These are phyloP conservation scores for Rutilus rutilus DNA, from an alignment of 2,113 vertebrate species.

Conservation along the genomic window DNA sequence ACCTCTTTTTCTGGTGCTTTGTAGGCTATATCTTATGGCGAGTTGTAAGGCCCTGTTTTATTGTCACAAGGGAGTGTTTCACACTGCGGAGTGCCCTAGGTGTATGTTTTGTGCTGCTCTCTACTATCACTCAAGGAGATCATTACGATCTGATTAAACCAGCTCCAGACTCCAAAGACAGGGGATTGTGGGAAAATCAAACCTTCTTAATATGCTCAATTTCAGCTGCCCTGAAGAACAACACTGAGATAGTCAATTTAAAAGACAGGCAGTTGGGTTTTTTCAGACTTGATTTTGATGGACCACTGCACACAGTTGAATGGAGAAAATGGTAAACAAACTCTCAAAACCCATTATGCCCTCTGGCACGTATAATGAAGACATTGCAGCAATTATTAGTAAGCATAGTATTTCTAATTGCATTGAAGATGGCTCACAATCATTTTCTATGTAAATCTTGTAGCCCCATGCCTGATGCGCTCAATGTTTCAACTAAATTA, in stretches of 20 bases:
- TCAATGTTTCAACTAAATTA: constrained; percentile 22
- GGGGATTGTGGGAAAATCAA: constrained; percentile 52
- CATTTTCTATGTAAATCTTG: constrained; percentile 25
- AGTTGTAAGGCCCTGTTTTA: constrained; percentile 9
- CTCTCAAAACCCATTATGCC: constrained; percentile 47
- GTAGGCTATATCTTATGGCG: neutral
- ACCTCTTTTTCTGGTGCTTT: constrained; percentile 13
- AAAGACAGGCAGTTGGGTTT: constrained; percentile 42
- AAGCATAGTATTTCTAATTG: constrained; percentile 37
- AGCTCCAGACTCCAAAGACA: constrained; percentile 45
- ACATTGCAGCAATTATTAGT: constrained; percentile 38
- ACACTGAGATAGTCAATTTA: constrained; percentile 57
- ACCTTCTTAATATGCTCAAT: constrained; percentile 64
- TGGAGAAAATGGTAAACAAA: constrained; percentile 25
- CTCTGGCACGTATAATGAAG: constrained; percentile 29
- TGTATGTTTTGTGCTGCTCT: constrained; percentile 25
- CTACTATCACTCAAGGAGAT: constrained; percentile 48
- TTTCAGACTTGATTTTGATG: constrained; percentile 55
- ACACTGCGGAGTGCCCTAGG: neutral
- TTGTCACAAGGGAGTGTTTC: constrained; percentile 30
- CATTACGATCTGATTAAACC: constrained; percentile 44
- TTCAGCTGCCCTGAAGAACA: constrained; percentile 56
- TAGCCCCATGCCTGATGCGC: constrained; percentile 1
- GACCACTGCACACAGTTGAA: constrained; percentile 52
- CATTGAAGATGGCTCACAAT: constrained; percentile 14